phyloP scores from a whole-genome alignment of 2,113 vertebrate genomes.

The Prolemur simus region DNA sequence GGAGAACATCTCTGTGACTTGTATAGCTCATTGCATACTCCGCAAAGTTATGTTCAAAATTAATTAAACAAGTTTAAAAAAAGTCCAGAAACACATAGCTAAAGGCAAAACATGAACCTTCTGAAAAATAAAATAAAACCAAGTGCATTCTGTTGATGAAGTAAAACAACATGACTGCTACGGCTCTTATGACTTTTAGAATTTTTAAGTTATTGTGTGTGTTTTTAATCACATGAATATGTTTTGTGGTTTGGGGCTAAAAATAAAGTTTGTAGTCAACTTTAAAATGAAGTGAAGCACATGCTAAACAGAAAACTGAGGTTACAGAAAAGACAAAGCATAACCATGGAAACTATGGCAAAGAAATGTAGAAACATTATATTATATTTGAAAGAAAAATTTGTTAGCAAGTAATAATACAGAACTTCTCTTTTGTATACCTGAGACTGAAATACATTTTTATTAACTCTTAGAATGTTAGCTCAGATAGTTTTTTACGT shows the following conservation, averaged over 20 bases:
- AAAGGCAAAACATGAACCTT: background rate
- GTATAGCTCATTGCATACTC: background rate
- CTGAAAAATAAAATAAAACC: constrained; percentile 23
- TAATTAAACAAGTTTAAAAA: background rate
- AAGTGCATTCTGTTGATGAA: background rate
- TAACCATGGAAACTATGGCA: background rate
- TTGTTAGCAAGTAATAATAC: background rate
- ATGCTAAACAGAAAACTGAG: background rate
- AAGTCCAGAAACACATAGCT: constrained; percentile 11
- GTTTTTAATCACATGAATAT: background rate
- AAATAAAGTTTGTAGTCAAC: background rate
- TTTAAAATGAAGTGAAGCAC: background rate
- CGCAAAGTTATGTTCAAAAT: background rate
- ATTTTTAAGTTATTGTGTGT: background rate
- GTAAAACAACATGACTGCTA: background rate
- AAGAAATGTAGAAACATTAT: background rate
- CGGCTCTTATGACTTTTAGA: background rate
- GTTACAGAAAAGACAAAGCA: background rate
- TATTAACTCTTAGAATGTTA: background rate
- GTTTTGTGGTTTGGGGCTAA: constrained; percentile 42
- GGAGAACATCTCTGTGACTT: background rate
- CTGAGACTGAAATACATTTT: background rate
- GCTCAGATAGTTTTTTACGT: background rate
- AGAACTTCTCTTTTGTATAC: background rate
- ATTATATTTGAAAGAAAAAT: background rate